phyloP scores from a whole-genome alignment of 2,113 vertebrate species.

The Arvicanthis niloticus region DNA sequence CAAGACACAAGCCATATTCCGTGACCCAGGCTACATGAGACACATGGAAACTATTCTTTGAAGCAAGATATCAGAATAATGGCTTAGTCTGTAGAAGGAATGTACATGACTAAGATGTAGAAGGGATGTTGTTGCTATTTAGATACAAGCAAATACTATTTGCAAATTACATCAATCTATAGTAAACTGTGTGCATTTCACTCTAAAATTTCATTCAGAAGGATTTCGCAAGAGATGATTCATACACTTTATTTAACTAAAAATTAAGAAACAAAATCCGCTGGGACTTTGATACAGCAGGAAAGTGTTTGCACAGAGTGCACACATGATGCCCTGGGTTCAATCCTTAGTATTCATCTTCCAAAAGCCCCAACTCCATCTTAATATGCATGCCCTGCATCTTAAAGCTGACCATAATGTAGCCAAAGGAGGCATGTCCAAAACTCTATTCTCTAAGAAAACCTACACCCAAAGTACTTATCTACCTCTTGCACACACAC shows the following conservation, averaged over 20 bases:
- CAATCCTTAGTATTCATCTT: too few relatives aligned
- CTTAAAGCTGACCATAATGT: too few relatives aligned
- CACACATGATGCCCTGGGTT: too few relatives aligned
- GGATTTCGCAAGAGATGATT: neutral
- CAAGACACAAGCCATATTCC: neutral
- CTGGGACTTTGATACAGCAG: neutral
- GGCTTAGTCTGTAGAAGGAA: neutral
- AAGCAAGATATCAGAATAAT: neutral
- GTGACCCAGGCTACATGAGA: neutral
- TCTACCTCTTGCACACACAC: neutral
- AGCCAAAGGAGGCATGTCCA: rapidly evolving
- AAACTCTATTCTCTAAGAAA: too few relatives aligned
- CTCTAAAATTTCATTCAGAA: neutral
- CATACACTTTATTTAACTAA: neutral
- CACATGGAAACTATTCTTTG: neutral
- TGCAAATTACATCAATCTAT: neutral
- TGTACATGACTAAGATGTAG: neutral
- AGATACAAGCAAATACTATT: neutral
- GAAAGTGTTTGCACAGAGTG: neutral
- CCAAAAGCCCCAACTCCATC: too few relatives aligned
- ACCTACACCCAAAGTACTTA: neutral
- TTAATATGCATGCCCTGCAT: neutral
- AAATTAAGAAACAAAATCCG: neutral
- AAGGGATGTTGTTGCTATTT: neutral
- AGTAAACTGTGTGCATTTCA: neutral